Percentiles rank a stretch among this genome's conserved stretches.
These are phyloP conservation scores for Enteromius mattozi DNA, from an alignment of 2,797 vertebrate genomes.

Conservation along the genomic window DNA sequence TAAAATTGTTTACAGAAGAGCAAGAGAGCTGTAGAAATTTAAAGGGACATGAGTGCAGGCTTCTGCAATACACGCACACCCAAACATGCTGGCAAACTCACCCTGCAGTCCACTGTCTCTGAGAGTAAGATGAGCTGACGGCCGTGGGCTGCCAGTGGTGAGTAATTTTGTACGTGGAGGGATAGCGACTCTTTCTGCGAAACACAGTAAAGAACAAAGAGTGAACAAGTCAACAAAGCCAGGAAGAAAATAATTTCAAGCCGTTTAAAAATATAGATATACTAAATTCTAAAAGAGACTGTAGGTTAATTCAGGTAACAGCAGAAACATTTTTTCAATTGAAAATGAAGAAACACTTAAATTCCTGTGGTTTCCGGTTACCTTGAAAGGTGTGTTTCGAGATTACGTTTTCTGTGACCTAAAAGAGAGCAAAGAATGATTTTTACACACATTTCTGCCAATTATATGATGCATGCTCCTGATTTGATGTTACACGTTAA, in stretches of 20 bases:
- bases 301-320: neutral
- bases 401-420: constrained; percentile 85
- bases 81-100: constrained; percentile 56
- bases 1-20: constrained; percentile 2
- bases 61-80: constrained; percentile 21
- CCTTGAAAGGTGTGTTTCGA: constrained; percentile 80
- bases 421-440: constrained; percentile 46
- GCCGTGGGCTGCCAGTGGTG: constrained; percentile 71
- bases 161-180: constrained; percentile 73
- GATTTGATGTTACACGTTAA: neutral
- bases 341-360: constrained; percentile 1
- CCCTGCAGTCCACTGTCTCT: constrained; percentile 76
- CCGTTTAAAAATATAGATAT: neutral
- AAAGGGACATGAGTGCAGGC: neutral
- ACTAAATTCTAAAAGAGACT: neutral
- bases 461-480: constrained; percentile 34
- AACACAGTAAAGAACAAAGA: constrained; percentile 27
- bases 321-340: neutral
- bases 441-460: constrained; percentile 25
- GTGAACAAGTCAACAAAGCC: neutral
- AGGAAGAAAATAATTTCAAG: neutral
- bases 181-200: constrained; percentile 73
- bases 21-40: neutral
- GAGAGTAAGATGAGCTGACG: constrained; percentile 85
- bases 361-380: constrained; percentile 59